These are phyloP conservation scores for Fringilla coelebs DNA, from an alignment of 2,797 vertebrate species.

Conservation along the genomic window DNA sequence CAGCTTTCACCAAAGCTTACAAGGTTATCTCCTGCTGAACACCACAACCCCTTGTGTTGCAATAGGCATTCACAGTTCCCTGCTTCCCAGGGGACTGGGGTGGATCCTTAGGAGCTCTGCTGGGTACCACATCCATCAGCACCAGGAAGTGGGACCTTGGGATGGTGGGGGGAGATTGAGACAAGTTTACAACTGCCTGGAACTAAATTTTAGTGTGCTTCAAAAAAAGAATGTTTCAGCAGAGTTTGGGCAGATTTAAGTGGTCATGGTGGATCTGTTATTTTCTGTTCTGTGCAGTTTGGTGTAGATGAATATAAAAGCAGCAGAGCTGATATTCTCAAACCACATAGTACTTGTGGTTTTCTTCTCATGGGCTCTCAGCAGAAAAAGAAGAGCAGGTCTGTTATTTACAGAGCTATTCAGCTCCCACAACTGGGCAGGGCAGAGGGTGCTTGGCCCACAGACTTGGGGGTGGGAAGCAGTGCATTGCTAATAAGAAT, in stretches of 20 bases:
- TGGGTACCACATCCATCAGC: not conserved
- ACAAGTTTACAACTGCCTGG: not conserved
- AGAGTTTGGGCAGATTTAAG: not conserved
- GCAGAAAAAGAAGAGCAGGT: not conserved
- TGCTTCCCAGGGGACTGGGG: rapidly evolving
- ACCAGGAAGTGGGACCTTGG: not conserved
- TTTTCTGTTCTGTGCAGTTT: conserved; percentile 28
- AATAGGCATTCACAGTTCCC: rapidly evolving
- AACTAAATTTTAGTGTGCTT: not conserved
- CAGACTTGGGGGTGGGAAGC: not conserved
- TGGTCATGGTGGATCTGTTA: not conserved
- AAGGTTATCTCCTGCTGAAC: not conserved
- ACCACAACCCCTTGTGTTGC: not conserved
- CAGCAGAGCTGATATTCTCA: not conserved
- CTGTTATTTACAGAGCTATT: conserved; percentile 31
- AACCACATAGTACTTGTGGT: not conserved
- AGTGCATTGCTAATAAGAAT: not conserved
- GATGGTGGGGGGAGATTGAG: not conserved
- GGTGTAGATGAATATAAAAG: not conserved
- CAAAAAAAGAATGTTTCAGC: not conserved
- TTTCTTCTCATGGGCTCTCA: not conserved
- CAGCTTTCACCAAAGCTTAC: not conserved
- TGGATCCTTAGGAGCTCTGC: not conserved
- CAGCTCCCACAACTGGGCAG: not conserved
- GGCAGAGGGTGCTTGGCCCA: not conserved